Evolutionary conservation across 1,140 invertebrate genomes (phyloP).

Genomic region (Nasonia vitripennis): DNA sequence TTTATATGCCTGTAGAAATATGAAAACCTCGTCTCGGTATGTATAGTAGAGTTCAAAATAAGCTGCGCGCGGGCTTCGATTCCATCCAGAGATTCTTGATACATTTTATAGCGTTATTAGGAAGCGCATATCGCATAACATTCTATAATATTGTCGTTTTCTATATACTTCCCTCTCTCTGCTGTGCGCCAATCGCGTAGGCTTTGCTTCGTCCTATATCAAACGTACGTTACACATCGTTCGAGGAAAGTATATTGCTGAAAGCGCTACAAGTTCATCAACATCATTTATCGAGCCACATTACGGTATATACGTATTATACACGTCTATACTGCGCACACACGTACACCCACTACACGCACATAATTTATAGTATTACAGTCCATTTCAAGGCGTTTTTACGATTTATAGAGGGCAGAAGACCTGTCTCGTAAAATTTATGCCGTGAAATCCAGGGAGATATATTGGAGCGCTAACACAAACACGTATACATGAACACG

Average conservation of each 20-base stretch:
- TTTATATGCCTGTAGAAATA: not conserved
- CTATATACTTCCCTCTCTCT: no score
- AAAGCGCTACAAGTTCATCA: conserved; percentile 39
- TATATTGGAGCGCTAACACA: not conserved
- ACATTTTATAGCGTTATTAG: not conserved
- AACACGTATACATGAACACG: not conserved
- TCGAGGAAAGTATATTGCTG: conserved; percentile 29
- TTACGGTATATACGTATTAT: not conserved
- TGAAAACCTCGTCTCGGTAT: not conserved
- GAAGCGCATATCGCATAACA: no score
- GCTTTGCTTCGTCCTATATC: no score
- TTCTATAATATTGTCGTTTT: no score
- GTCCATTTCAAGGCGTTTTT: conserved; percentile 42
- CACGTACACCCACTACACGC: not conserved
- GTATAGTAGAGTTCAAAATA: not conserved
- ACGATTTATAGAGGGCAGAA: conserved; percentile 26
- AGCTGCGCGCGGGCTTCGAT: not conserved
- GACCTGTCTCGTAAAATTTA: not conserved
- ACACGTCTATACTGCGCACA: not conserved
- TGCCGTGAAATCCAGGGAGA: not conserved
- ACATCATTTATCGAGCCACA: not conserved
- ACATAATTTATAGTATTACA: not conserved
- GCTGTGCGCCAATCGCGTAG: no score
- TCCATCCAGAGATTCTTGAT: not conserved
- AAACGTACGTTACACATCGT: no score